phyloP scores from a whole-genome alignment of 2,113 vertebrate species.

The Butorides virescens region DNA sequence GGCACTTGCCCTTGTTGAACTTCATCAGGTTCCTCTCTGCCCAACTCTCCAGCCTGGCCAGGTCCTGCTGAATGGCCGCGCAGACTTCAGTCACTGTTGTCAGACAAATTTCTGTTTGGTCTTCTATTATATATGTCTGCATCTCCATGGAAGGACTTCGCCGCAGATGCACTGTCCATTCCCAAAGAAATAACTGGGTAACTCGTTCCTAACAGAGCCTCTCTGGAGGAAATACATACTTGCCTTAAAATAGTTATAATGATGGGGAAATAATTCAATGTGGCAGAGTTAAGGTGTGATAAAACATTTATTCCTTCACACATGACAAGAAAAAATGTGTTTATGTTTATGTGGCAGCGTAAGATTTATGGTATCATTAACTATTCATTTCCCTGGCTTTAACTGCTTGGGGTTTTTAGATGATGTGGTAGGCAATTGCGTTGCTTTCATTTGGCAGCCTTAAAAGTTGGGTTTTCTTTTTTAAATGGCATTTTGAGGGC shows the following conservation, averaged over 20 bases:
- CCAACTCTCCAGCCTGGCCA: too few relatives aligned
- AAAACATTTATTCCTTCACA: neutral
- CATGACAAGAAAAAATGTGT: constrained; percentile 10
- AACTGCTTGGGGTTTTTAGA: neutral
- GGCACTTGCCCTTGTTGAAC: too few relatives aligned
- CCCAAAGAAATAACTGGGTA: neutral
- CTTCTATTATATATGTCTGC: too few relatives aligned
- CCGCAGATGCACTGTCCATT: rapidly evolving
- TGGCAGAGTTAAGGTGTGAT: neutral
- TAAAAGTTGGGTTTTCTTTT: neutral
- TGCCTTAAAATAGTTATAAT: neutral
- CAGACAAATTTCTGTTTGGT: neutral
- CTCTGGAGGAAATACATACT: neutral
- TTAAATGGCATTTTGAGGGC: neutral
- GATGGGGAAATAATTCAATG: neutral
- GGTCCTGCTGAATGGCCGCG: too few relatives aligned
- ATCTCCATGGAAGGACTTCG: neutral
- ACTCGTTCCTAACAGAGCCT: neutral
- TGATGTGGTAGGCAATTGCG: neutral
- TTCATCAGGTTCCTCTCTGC: too few relatives aligned
- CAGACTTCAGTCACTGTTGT: too few relatives aligned
- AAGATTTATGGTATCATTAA: constrained; percentile 37
- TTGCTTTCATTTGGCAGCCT: neutral
- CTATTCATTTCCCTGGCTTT: constrained; percentile 21
- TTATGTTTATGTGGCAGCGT: neutral